phyloP scores from a whole-genome alignment of 2,888 invertebrate species.

The Oconnorella tubifera region DNA sequence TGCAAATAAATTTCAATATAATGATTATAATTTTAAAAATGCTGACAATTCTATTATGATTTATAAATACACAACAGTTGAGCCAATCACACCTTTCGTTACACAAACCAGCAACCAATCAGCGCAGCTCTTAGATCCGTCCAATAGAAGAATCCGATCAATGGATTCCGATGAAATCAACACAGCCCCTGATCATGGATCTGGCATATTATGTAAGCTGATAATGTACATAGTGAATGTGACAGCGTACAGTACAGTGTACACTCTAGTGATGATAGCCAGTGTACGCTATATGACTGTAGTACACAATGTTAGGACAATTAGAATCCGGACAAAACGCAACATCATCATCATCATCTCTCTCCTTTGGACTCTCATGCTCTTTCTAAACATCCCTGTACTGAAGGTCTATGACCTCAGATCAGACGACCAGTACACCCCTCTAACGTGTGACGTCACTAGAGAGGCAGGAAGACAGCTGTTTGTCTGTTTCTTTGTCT shows the following conservation, averaged over 20 bases:
- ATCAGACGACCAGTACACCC: background rate
- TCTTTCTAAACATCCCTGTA: slow-evolving; percentile 27
- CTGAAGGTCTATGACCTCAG: slow-evolving; percentile 26
- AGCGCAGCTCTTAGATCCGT: too few species aligned
- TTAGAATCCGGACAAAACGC: slow-evolving; percentile 64
- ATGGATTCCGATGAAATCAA: too few species aligned
- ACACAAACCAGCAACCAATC: too few species aligned
- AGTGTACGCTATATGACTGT: slow-evolving; percentile 32
- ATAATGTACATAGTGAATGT: slow-evolving; percentile 34
- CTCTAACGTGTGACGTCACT: slow-evolving; percentile 23
- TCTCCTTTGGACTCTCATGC: slow-evolving; percentile 29
- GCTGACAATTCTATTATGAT: too few species aligned
- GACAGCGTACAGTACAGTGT: slow-evolving; percentile 33
- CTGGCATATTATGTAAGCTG: slow-evolving; percentile 31
- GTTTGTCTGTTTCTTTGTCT: slow-evolving; percentile 34
- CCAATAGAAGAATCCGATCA: too few species aligned
- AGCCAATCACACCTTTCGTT: too few species aligned
- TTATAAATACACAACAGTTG: too few species aligned
- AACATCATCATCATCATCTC: slow-evolving; percentile 22
- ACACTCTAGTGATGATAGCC: slow-evolving; percentile 36
- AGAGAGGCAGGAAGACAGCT: slow-evolving; percentile 18
- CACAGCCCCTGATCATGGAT: too few species aligned
- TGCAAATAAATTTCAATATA: too few species aligned
- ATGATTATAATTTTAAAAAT: too few species aligned
- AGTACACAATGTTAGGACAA: slow-evolving; percentile 46